Evolutionary conservation across 2,888 invertebrate species (phyloP).

Genomic region (Sinohyriopsis cumingii): DNA sequence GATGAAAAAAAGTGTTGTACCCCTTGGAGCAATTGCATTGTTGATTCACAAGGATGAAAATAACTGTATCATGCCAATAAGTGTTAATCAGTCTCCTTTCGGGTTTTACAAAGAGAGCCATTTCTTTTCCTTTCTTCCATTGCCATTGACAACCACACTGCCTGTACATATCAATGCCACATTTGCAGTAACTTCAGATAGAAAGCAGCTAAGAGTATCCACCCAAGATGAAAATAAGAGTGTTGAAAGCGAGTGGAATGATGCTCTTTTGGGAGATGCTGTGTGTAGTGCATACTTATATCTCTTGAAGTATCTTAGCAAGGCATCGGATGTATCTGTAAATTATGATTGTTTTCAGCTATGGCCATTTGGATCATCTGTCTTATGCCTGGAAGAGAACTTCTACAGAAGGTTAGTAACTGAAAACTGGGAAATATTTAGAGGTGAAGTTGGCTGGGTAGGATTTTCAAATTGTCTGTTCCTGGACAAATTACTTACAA

Average conservation of each 20-base stretch:
- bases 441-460: slow-evolving; percentile 1
- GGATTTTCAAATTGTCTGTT: slow-evolving; percentile 8
- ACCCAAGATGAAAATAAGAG: slow-evolving; percentile 51
- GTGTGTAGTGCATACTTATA: slow-evolving; percentile 17
- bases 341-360: slow-evolving; percentile 9
- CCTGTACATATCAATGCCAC: slow-evolving; percentile 62
- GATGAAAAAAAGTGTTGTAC: slow-evolving; percentile 21
- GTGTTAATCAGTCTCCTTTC: slow-evolving; percentile 10
- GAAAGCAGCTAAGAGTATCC: slow-evolving; percentile 44
- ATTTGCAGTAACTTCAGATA: slow-evolving; percentile 58
- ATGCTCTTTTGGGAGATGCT: slow-evolving; percentile 18
- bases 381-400: neutral
- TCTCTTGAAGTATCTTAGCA: slow-evolving; percentile 10
- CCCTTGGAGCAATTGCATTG: slow-evolving; percentile 29
- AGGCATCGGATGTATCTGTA: neutral
- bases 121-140: slow-evolving; percentile 46
- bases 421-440: slow-evolving; percentile 8
- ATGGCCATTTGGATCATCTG: slow-evolving; percentile 10
- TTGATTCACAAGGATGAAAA: slow-evolving; percentile 1
- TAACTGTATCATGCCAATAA: neutral
- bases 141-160: slow-evolving; percentile 52
- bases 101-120: slow-evolving; percentile 37
- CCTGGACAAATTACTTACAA: slow-evolving; percentile 8
- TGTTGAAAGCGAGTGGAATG: slow-evolving; percentile 21
- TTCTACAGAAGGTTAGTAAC: slow-evolving; percentile 9